Percentiles rank a stretch among this genome's conserved stretches.
phyloP scores from a whole-genome alignment of 2,113 vertebrate species.

The Trochalopteron elliotii region DNA sequence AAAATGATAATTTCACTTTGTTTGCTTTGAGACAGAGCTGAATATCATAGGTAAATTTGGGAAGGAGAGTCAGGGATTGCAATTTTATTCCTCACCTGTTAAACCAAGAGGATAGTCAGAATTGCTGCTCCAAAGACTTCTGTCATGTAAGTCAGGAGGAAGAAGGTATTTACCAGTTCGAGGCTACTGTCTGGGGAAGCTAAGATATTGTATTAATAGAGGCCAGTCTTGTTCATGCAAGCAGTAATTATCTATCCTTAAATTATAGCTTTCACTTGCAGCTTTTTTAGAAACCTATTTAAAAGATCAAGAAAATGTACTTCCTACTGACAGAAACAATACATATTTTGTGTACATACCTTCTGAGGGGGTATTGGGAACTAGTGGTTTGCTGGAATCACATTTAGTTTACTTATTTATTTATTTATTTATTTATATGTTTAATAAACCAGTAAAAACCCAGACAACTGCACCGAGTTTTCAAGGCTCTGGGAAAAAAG shows the following conservation, averaged over 20 bases:
- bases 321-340: background rate
- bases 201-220: background rate
- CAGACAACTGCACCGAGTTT: background rate
- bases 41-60: conserved; percentile 66
- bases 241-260: conserved; percentile 23
- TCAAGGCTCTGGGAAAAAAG: background rate
- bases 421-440: background rate
- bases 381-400: background rate
- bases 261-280: background rate
- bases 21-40: conserved; percentile 71
- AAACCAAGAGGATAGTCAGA: background rate
- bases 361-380: background rate
- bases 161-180: background rate
- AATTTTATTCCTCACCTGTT: conserved; percentile 41
- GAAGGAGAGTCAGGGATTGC: conserved; percentile 9
- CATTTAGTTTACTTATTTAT: background rate
- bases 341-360: background rate
- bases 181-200: background rate
- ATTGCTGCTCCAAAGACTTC: background rate
- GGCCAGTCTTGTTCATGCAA: conserved; percentile 32
- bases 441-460: background rate
- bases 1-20: conserved; percentile 71
- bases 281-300: conserved; percentile 12
- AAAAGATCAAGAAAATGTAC: conserved; percentile 18
- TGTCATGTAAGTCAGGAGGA: background rate